A percentile compares a stretch with the other conserved stretches of the same genome.
Conservation (phyloP, 2,888 invertebrate genomes). For the Drosophila melanosoma region DNA sequence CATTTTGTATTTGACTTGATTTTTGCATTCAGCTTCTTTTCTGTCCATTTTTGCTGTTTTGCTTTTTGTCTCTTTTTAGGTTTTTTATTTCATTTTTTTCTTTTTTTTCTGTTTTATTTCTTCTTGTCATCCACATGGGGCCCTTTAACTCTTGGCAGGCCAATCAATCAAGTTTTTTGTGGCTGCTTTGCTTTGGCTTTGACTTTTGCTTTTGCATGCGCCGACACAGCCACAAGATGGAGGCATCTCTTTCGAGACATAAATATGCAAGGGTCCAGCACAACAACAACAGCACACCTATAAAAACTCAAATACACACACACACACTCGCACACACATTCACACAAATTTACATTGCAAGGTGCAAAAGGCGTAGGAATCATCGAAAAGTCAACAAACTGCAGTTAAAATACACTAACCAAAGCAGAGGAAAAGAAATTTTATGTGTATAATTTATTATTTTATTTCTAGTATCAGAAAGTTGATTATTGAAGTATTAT, state of each 20-base stretch:
- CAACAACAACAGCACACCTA: constrained; percentile 25
- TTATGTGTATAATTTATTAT: too few relatives aligned
- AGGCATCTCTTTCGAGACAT: constrained; percentile 57
- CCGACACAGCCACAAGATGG: constrained; percentile 65
- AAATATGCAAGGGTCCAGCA: constrained; percentile 67
- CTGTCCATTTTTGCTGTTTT: constrained; percentile 1
- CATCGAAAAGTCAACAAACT: rapidly evolving
- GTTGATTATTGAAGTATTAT: too few relatives aligned
- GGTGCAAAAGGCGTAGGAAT: constrained; percentile 50
- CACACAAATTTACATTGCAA: constrained; percentile 81
- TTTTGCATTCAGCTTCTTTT: constrained; percentile 61
- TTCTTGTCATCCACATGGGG: constrained; percentile 36
- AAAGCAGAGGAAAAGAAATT: not conserved
- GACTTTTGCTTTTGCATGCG: constrained; percentile 70
- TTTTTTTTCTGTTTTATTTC: constrained; percentile 9
- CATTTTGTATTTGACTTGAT: constrained; percentile 60
- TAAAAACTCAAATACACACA: constrained; percentile 42
- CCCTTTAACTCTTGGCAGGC: constrained; percentile 64
- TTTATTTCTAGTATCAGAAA: too few relatives aligned
- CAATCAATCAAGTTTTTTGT: constrained; percentile 84
- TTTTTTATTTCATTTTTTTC: not conserved
- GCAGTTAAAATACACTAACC: constrained; percentile 43
- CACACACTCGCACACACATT: constrained; percentile 22
- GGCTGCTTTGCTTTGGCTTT: constrained; percentile 1
- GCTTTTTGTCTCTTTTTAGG: not conserved